Evolutionary conservation across 2,113 vertebrate genomes (phyloP).

Genomic region (Triplophysa rosa): DNA sequence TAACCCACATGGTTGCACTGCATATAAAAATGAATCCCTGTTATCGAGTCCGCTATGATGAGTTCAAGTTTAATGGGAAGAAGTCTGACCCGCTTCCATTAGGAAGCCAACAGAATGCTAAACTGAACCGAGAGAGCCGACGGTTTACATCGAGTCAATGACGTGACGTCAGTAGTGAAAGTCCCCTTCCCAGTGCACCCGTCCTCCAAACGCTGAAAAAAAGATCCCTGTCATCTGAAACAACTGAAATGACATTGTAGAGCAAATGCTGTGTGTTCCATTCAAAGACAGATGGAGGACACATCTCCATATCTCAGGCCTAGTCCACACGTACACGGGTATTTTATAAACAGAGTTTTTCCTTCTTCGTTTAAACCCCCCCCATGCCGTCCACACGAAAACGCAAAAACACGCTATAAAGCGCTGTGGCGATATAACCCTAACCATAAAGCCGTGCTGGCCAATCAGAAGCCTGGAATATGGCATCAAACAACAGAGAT

Average conservation of each 20-base stretch:
- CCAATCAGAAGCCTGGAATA: no score
- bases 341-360: no score
- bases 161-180: conserved; percentile 67
- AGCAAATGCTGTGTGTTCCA: not conserved
- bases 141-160: conserved; percentile 66
- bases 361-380: no score
- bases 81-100: conserved; percentile 47
- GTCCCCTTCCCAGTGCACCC: conserved; percentile 51
- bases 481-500: no score
- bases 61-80: conserved; percentile 54
- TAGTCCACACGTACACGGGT: no score
- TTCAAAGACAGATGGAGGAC: not conserved
- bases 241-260: conserved; percentile 46
- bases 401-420: no score
- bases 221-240: conserved; percentile 49
- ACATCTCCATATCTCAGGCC: not conserved
- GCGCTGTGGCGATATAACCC: no score
- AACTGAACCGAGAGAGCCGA: conserved; percentile 59
- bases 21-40: conserved; percentile 65
- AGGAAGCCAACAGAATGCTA: conserved; percentile 67
- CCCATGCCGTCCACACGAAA: no score
- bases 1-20: conserved; percentile 57
- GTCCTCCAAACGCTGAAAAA: conserved; percentile 41
- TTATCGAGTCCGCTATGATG: conserved; percentile 57
- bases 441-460: no score